Evolutionary conservation across 2,113 vertebrate species (phyloP), one percentile per base, ranked within the genome.

Genomic region (Cyprinodon variegatus): DNA sequence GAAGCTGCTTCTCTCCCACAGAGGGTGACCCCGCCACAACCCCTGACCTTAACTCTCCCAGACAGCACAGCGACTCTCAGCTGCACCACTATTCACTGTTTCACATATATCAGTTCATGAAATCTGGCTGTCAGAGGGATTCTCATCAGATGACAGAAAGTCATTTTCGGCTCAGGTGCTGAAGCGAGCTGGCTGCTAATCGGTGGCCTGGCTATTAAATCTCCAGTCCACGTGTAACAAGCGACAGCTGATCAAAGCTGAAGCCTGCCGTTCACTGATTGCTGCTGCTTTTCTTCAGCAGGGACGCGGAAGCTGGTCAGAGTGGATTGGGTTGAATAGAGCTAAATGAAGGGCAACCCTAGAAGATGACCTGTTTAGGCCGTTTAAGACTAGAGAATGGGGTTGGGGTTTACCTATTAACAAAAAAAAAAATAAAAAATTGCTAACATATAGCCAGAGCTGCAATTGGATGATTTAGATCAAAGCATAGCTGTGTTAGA

Each of bases 1-100:
- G 83, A 83, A 60, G 15, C 81, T 62, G 62, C 74, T 82, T 63
- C 76, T 83, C 86, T 86, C 92, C 88, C 87, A 86, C 85, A 76
- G 84, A 88, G 87, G 48, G 37, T 78, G 91, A 93, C 91, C 93
- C 89, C 70, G 83, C 74, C 85, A 74, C 78, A 75, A 94, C 92
- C 93, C 87, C 83, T 89, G 89, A 89, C 93, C 93, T 90, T 78
- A 65, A 65, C 63, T 83, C 80, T 90, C 68, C 66, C 87, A 88
- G 87, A 87, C 90, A 78, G 78, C 74, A 39, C 75, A 46, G 66
- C 9, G 77, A 62, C 36, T 75, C 77, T 83, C 83, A 83, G 78
- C 84, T 74, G 84, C 86, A 84, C 53, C 17, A 2, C 73, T 61
- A 70, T 9, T 1, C 60, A 2, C 61, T 5, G 68, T 70, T 79